These are phyloP conservation scores for Diorhabda elongata DNA, from an alignment of 1,140 invertebrate species.

Conservation along the genomic window DNA sequence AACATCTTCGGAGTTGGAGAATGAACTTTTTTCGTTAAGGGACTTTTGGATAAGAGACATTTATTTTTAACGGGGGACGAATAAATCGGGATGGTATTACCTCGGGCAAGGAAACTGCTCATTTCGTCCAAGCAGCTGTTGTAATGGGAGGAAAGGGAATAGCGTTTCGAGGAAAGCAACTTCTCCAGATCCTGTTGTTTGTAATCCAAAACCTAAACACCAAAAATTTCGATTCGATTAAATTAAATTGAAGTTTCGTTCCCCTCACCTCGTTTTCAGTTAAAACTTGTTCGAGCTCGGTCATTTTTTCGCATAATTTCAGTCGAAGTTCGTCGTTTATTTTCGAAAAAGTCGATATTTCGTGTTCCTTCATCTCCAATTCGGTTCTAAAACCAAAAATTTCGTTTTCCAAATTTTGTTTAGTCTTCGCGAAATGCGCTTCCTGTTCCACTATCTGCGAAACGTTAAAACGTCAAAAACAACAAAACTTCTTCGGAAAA, in stretches of 20 bases:
- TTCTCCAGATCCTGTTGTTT: slow-evolving; percentile 21
- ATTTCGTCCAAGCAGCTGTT: slow-evolving; percentile 5
- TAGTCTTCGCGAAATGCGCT: slow-evolving; percentile 11
- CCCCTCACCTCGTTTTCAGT: slow-evolving; percentile 23
- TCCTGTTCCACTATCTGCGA: slow-evolving; percentile 25
- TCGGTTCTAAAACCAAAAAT: slow-evolving; percentile 22
- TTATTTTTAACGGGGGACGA: slow-evolving; percentile 6
- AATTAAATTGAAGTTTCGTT: too few relatives aligned
- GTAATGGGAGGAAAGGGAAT: slow-evolving; percentile 6
- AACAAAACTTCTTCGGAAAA: too few relatives aligned
- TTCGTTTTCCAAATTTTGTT: slow-evolving; percentile 23
- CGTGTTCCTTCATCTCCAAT: slow-evolving; percentile 22
- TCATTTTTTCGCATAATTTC: slow-evolving; percentile 20
- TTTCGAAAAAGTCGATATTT: slow-evolving; percentile 18
- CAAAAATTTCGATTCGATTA: too few relatives aligned
- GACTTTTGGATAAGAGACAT: slow-evolving; percentile 8
- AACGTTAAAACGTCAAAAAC: slow-evolving; percentile 16
- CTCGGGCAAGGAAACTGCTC: neutral
- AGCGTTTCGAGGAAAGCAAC: slow-evolving; percentile 8
- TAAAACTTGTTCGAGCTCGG: slow-evolving; percentile 22
- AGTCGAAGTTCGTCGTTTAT: slow-evolving; percentile 19
- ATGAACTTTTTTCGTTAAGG: slow-evolving; percentile 5
- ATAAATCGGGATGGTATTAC: slow-evolving; percentile 18
- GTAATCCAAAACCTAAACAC: slow-evolving; percentile 17
- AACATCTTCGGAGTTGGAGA: slow-evolving; percentile 3